Evolutionary conservation across 2,797 vertebrate genomes (phyloP).

Genomic region (Danio albolineatus): DNA sequence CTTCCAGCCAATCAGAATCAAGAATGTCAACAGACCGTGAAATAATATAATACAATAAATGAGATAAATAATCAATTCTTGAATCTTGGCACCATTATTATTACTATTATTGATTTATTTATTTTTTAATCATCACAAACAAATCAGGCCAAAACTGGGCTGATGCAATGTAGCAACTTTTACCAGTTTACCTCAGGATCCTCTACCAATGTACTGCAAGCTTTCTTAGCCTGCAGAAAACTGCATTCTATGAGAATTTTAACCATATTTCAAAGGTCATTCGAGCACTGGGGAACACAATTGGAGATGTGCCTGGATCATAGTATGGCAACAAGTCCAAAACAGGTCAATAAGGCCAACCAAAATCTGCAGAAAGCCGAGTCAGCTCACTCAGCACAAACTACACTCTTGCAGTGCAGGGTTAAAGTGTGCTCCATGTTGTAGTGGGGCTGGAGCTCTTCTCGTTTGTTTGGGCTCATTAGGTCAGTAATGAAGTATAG

Average conservation of each 20-base stretch:
- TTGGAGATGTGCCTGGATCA: not conserved
- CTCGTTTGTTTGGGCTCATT: constrained; percentile 61
- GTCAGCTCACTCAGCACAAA: not conserved
- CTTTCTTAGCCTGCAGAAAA: not conserved
- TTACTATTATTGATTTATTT: too few species aligned
- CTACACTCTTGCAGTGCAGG: not conserved
- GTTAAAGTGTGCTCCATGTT: constrained; percentile 36
- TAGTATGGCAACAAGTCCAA: not conserved
- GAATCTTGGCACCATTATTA: too few species aligned
- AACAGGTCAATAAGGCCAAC: constrained; percentile 10
- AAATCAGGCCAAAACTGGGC: too few species aligned
- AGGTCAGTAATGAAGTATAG: constrained; percentile 63
- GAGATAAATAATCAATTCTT: too few species aligned
- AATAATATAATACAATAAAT: too few species aligned
- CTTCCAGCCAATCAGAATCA: too few species aligned
- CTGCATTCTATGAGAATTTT: not conserved
- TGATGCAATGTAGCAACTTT: too few species aligned
- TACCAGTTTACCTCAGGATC: not conserved
- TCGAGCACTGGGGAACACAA: not conserved
- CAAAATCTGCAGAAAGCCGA: constrained; percentile 9
- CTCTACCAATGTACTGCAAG: not conserved
- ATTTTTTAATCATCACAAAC: too few species aligned
- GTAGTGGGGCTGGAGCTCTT: constrained; percentile 33
- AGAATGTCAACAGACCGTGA: too few species aligned
- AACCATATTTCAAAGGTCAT: not conserved